Conservation (phyloP, 1,140 invertebrate genomes). For the Schlechtendalia chinensis region DNA sequence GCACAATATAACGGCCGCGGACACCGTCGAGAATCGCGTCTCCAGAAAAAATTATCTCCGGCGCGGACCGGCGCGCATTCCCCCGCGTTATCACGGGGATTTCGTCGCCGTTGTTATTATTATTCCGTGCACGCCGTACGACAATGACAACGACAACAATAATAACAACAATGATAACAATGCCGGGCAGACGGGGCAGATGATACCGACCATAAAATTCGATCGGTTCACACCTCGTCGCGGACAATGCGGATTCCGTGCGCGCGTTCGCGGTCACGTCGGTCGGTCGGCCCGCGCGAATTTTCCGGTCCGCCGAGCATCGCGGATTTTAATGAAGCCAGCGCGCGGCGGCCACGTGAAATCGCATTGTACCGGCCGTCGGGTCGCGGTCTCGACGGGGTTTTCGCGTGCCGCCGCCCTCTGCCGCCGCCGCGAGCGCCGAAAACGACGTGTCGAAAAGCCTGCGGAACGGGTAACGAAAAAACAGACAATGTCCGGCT, state of each 20-base stretch:
- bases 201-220: constrained; percentile 50
- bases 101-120: constrained; percentile 6
- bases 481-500: no score
- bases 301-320: constrained; percentile 11
- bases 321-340: constrained; percentile 38
- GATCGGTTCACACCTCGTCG: constrained; percentile 48
- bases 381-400: no score
- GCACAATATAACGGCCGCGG: background rate
- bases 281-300: background rate
- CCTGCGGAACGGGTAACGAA: no score
- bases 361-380: no score
- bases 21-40: constrained; percentile 10
- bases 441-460: no score
- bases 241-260: constrained; percentile 8
- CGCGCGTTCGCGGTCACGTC: background rate
- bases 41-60: constrained; percentile 32
- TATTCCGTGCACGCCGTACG: background rate
- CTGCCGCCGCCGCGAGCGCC: no score
- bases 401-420: background rate
- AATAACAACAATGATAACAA: background rate
- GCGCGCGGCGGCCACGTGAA: background rate
- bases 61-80: no score
- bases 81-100: constrained; percentile 14
- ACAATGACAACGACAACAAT: no score
- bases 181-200: constrained; percentile 32